phyloP scores from a whole-genome alignment of 2,888 invertebrate species.

The Drosophila quinaria region DNA sequence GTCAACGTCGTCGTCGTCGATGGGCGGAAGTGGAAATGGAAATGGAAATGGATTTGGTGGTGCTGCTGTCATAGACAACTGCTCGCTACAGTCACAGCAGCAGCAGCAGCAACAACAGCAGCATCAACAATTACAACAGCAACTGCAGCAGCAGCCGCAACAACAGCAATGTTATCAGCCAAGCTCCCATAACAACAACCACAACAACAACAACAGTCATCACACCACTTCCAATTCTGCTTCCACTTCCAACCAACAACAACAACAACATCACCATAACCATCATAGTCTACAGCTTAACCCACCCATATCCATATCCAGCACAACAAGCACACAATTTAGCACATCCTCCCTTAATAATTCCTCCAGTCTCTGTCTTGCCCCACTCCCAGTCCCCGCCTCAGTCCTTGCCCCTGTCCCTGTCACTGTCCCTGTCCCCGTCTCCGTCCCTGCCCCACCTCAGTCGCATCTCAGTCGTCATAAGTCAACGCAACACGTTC shows the following conservation, averaged over 20 bases:
- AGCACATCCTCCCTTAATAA: conserved; percentile 41
- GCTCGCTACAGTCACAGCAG: conserved; percentile 55
- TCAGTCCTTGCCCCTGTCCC: conserved; percentile 26
- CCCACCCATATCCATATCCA: conserved; percentile 47
- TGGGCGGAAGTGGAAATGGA: conserved; percentile 76
- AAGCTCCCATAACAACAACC: conserved; percentile 54
- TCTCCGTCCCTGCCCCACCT: conserved; percentile 43
- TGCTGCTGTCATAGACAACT: conserved; percentile 58
- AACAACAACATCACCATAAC: conserved; percentile 59
- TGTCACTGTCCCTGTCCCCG: conserved; percentile 21
- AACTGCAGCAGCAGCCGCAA: conserved; percentile 35
- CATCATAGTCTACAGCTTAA: conserved; percentile 58
- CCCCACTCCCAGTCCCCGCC: conserved; percentile 6
- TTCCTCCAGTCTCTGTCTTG: conserved; percentile 29
- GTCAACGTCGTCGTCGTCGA: conserved; percentile 40
- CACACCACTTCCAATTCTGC: conserved; percentile 82
- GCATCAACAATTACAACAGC: conserved; percentile 30
- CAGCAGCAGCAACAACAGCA: conserved; percentile 55
- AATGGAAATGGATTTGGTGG: conserved; percentile 70
- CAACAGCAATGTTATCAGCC: conserved; percentile 37
- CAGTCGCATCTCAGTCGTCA: conserved; percentile 77
- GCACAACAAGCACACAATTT: conserved; percentile 54
- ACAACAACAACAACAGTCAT: conserved; percentile 60
- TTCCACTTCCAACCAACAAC: conserved; percentile 83
- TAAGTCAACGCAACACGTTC: conserved; percentile 86